A percentile compares a stretch with the other conserved stretches of the same genome.
Conservation (phyloP, 2,113 vertebrate genomes). For the Xenopus borealis region DNA sequence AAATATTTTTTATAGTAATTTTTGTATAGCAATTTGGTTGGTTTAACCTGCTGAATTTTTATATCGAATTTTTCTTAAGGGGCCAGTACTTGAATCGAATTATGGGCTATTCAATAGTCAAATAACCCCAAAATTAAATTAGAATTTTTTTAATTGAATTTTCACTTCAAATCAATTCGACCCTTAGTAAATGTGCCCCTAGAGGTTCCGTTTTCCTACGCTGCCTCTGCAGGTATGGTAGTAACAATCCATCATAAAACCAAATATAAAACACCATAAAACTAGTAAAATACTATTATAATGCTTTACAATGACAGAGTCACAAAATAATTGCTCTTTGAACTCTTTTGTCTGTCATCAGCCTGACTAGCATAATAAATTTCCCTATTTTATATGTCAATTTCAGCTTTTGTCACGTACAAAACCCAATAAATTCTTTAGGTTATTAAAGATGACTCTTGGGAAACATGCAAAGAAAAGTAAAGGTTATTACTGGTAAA, state of each 20-base stretch:
- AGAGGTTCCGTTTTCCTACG: background rate
- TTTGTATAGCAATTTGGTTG: too few relatives aligned
- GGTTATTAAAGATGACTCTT: conserved; percentile 49
- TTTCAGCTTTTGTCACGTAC: conserved; percentile 48
- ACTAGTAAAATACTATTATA: conserved; percentile 63
- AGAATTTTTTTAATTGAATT: too few relatives aligned
- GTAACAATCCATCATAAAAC: conserved; percentile 67
- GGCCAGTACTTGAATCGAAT: too few relatives aligned
- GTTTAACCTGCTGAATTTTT: too few relatives aligned
- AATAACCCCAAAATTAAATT: too few relatives aligned
- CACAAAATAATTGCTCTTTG: conserved; percentile 67
- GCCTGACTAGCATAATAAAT: conserved; percentile 59
- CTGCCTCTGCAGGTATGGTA: conserved; percentile 60
- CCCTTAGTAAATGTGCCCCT: too few relatives aligned
- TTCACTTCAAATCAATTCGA: too few relatives aligned
- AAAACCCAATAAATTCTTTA: conserved; percentile 34
- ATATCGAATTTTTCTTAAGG: too few relatives aligned
- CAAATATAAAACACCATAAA: conserved; percentile 72
- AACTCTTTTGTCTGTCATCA: conserved; percentile 65
- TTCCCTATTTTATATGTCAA: conserved; percentile 57
- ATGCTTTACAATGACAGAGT: conserved; percentile 61
- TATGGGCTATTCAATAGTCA: too few relatives aligned
- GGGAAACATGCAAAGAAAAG: conserved; percentile 39
- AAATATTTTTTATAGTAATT: too few relatives aligned
- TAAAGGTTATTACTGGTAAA: conserved; percentile 47